Conservation (phyloP, 2,888 invertebrate species). For the Melanargia galathea region DNA sequence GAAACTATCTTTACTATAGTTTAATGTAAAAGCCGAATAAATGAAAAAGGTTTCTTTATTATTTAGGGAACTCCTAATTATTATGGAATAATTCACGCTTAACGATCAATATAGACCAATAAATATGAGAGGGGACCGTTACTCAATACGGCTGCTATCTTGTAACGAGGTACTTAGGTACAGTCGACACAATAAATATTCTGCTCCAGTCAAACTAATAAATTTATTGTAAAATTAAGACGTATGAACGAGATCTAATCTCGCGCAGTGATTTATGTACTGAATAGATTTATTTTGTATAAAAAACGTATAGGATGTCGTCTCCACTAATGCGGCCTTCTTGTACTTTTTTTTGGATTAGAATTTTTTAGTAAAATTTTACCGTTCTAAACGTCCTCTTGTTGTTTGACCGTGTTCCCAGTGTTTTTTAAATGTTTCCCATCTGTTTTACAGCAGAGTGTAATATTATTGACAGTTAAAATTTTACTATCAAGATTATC, state of each 20-base stretch:
- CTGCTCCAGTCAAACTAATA: constrained; percentile 56
- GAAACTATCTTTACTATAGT: too few relatives aligned
- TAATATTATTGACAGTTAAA: too few relatives aligned
- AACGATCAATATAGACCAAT: constrained; percentile 49
- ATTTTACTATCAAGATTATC: too few relatives aligned
- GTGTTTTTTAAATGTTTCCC: too few relatives aligned
- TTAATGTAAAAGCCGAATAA: too few relatives aligned
- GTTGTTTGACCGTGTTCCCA: neutral
- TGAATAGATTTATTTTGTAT: constrained; percentile 71
- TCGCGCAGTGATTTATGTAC: constrained; percentile 66
- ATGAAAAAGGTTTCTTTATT: neutral
- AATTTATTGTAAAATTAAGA: constrained; percentile 79
- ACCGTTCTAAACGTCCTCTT: constrained; percentile 8
- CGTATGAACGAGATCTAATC: constrained; percentile 77
- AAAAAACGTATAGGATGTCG: constrained; percentile 49
- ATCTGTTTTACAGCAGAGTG: too few relatives aligned
- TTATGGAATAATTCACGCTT: constrained; percentile 39
- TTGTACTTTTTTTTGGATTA: constrained; percentile 21
- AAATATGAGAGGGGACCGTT: constrained; percentile 64
- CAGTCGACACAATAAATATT: constrained; percentile 66
- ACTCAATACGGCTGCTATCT: constrained; percentile 71
- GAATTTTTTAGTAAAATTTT: constrained; percentile 13
- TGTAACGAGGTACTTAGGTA: constrained; percentile 74
- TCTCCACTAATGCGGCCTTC: constrained; percentile 44
- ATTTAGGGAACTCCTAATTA: constrained; percentile 20